Conservation (phyloP, 2,797 vertebrate genomes). For the Gallirallus australis region DNA sequence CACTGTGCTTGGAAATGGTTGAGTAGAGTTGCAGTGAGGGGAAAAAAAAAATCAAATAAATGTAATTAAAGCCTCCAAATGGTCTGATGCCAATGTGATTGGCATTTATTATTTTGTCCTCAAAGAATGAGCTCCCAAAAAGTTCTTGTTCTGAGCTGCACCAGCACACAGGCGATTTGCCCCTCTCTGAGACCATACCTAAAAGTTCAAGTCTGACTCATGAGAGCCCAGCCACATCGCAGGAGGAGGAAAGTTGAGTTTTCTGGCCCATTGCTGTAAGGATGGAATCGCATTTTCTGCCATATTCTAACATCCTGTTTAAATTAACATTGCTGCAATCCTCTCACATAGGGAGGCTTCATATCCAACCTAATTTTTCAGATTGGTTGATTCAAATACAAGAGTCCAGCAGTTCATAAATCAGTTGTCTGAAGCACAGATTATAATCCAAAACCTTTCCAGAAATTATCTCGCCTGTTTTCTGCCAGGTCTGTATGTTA, state of each 20-base stretch:
- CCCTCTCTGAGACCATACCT: not conserved
- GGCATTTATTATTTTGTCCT: conserved; percentile 4
- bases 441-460: conserved; percentile 54
- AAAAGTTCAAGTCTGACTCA: not conserved
- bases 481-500: conserved; percentile 18
- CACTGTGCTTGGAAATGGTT: not conserved
- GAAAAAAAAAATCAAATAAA: conserved; percentile 52
- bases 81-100: conserved; percentile 5
- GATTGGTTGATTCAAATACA: conserved; percentile 1
- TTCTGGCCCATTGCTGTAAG: not conserved
- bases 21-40: conserved; percentile 11
- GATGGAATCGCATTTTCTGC: conserved; percentile 6
- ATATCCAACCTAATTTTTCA: conserved; percentile 13
- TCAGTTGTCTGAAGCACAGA: conserved; percentile 10
- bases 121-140: not conserved
- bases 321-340: conserved; percentile 14
- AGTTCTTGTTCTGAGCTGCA: not conserved
- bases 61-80: conserved; percentile 38
- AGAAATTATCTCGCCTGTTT: not conserved
- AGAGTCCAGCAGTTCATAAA: not conserved
- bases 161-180: not conserved
- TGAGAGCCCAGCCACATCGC: not conserved
- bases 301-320: conserved; percentile 5
- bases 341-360: not conserved
- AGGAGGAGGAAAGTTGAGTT: not conserved